Conservation (phyloP, 2,888 invertebrate genomes). For the Callosobruchus maculatus region DNA sequence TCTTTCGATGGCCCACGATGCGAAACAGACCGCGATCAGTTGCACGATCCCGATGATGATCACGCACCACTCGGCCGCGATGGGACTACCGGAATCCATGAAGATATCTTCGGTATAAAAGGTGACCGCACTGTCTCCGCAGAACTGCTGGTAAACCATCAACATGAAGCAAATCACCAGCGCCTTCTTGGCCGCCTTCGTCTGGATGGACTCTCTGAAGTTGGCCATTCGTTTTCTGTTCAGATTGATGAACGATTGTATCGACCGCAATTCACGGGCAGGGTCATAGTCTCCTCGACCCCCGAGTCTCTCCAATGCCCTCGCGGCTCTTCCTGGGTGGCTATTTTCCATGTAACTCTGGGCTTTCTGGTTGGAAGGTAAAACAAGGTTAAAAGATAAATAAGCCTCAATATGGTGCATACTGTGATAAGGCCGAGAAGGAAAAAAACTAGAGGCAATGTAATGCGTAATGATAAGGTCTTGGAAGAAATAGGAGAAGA, state of each 20-base stretch:
- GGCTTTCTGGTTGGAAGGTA: constrained; percentile 84
- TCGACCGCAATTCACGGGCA: constrained; percentile 52
- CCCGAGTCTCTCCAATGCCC: constrained; percentile 67
- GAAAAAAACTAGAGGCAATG: constrained; percentile 2
- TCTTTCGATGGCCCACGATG: constrained; percentile 73
- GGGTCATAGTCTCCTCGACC: constrained; percentile 68
- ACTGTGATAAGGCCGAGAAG: constrained; percentile 58
- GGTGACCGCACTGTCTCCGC: constrained; percentile 79
- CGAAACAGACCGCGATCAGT: constrained; percentile 69
- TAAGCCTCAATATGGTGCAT: constrained; percentile 66
- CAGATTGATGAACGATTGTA: constrained; percentile 52
- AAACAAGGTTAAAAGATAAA: constrained; percentile 68
- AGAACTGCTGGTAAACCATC: constrained; percentile 86
- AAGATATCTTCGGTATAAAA: constrained; percentile 77
- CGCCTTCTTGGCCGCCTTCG: constrained; percentile 62
- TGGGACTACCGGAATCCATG: constrained; percentile 55
- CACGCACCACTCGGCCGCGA: constrained; percentile 49
- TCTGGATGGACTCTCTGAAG: constrained; percentile 55
- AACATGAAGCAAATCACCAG: constrained; percentile 68
- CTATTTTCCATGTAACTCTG: constrained; percentile 65
- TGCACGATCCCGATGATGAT: constrained; percentile 70
- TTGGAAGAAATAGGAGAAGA: no score
- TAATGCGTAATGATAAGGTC: no score
- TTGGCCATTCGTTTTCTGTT: constrained; percentile 55
- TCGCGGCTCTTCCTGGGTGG: constrained; percentile 62